phyloP scores from a whole-genome alignment of 2,113 vertebrate species.

The Sylvia atricapilla region DNA sequence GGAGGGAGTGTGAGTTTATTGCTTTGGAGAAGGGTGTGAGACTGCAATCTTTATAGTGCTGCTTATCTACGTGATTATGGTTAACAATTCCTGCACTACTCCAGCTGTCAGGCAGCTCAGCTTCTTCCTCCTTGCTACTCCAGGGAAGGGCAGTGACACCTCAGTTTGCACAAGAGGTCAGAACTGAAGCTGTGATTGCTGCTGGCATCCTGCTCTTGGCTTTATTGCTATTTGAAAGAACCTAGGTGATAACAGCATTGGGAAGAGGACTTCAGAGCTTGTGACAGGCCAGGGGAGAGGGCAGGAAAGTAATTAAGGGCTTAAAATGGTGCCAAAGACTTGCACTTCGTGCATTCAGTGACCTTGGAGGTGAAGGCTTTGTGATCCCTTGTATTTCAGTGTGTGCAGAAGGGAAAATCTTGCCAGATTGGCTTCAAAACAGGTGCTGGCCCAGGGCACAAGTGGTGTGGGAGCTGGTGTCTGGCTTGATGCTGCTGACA shows the following conservation, averaged over 20 bases:
- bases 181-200: not conserved
- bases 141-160: not conserved
- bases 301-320: not conserved
- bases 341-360: not conserved
- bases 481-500: not conserved
- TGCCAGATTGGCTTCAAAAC: not conserved
- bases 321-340: not conserved
- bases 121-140: not conserved
- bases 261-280: not conserved
- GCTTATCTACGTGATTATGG: rapidly evolving
- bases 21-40: not conserved
- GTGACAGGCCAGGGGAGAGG: not conserved
- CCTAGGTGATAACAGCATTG: not conserved
- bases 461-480: not conserved
- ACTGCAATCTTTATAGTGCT: not conserved
- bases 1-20: not conserved
- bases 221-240: not conserved
- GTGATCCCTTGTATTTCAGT: not conserved
- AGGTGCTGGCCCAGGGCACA: not conserved
- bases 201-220: not conserved
- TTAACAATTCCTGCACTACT: not conserved
- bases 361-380: not conserved
- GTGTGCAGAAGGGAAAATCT: not conserved
- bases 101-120: not conserved
- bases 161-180: not conserved